Conservation (phyloP, 37 sponge, comb jelly and placozoan species). For the Petrosia ficiformis region DNA sequence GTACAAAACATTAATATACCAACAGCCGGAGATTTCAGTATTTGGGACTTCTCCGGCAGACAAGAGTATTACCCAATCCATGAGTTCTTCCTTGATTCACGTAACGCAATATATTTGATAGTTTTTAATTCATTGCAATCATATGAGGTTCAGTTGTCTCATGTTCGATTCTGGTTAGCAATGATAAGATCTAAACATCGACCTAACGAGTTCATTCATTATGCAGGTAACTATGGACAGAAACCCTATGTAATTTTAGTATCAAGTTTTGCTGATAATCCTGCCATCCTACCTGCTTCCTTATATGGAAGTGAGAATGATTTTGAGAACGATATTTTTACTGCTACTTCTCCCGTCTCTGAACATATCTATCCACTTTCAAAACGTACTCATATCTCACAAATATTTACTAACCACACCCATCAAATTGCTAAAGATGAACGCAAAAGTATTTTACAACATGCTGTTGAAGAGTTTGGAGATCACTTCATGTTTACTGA, state of each 20-base stretch:
- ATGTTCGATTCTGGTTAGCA: slow-evolving; percentile 74
- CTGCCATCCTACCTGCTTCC: not conserved
- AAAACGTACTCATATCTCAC: not conserved
- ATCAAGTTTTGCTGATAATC: slow-evolving; percentile 65
- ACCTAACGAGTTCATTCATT: slow-evolving; percentile 16
- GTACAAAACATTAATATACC: slow-evolving; percentile 56
- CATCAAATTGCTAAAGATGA: not conserved
- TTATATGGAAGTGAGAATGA: not conserved
- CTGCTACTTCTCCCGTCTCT: slow-evolving; percentile 8
- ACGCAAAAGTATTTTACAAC: slow-evolving; percentile 14
- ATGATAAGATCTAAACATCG: slow-evolving; percentile 71
- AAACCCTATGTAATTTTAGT: slow-evolving; percentile 70
- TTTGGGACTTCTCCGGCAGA: slow-evolving; percentile 88
- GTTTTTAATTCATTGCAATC: slow-evolving; percentile 68
- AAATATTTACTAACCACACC: not conserved
- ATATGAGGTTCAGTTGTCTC: slow-evolving; percentile 49
- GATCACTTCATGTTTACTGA: slow-evolving; percentile 54
- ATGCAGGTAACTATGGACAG: slow-evolving; percentile 14
- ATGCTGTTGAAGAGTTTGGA: slow-evolving; percentile 45
- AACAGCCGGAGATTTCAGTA: slow-evolving; percentile 67
- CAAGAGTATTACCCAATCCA: slow-evolving; percentile 69
- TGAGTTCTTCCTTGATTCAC: slow-evolving; percentile 57
- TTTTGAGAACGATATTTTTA: slow-evolving; percentile 6
- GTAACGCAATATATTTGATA: slow-evolving; percentile 62
- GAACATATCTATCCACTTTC: not conserved